phyloP scores from a whole-genome alignment of 2,888 invertebrate species.

The Platyscelio sp. region DNA sequence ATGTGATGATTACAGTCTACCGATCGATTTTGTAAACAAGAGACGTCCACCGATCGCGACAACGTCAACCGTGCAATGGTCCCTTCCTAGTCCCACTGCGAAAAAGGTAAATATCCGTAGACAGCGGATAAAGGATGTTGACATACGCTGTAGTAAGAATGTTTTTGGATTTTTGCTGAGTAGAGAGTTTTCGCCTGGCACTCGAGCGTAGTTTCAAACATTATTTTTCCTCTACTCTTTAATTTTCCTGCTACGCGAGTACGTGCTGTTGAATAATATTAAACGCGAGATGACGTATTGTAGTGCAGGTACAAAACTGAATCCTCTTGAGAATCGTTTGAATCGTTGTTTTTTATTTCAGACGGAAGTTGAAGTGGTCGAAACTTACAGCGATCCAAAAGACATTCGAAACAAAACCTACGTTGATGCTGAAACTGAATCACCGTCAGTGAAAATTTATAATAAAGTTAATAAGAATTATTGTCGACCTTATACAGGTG shows the following conservation, averaged over 20 bases:
- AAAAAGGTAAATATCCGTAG: conserved; percentile 85
- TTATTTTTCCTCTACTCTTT: conserved; percentile 67
- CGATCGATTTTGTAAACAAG: conserved; percentile 93
- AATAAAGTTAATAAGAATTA: conserved; percentile 87
- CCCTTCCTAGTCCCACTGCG: conserved; percentile 86
- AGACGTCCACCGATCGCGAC: conserved; percentile 88
- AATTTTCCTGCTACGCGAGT: conserved; percentile 80
- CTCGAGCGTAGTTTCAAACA: conserved; percentile 45
- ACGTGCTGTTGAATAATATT: conserved; percentile 49
- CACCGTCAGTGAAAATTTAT: conserved; percentile 82
- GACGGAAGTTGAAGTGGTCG: conserved; percentile 90
- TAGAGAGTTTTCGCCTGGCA: conserved; percentile 73
- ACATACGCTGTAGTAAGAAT: conserved; percentile 49
- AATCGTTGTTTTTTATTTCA: conserved; percentile 71
- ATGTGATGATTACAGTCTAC: conserved; percentile 95
- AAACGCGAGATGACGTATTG: conserved; percentile 14
- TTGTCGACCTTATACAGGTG: conserved; percentile 87
- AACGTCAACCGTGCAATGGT: conserved; percentile 88
- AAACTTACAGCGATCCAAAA: conserved; percentile 91
- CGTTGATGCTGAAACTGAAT: conserved; percentile 84
- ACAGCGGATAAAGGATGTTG: conserved; percentile 58
- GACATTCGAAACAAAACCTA: conserved; percentile 86
- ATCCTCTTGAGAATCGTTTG: neutral
- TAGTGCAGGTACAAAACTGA: neutral
- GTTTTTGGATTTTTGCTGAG: conserved; percentile 75